Percentiles rank a stretch among this genome's conserved stretches.
These are phyloP conservation scores for Littorina saxatilis DNA, from an alignment of 1,140 invertebrate species.

Conservation along the genomic window DNA sequence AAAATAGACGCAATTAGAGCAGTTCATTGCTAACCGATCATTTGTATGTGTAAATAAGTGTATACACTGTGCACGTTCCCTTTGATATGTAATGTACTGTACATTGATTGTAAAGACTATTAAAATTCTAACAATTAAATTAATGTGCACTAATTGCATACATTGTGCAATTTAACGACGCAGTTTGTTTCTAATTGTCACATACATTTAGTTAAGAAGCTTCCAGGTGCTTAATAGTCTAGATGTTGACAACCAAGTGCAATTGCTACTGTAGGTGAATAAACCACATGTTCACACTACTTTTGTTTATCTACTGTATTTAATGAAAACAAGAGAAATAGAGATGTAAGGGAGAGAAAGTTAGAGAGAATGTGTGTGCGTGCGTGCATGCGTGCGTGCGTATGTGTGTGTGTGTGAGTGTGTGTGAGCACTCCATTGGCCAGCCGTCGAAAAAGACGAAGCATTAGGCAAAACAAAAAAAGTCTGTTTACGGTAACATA, in stretches of 20 bases:
- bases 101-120: too few species aligned
- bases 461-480: too few species aligned
- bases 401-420: background rate
- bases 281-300: constrained; percentile 30
- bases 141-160: background rate
- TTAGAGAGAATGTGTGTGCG: background rate
- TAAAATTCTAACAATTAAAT: too few species aligned
- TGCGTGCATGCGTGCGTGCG: background rate
- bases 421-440: too few species aligned
- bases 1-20: too few species aligned
- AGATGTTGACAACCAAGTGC: constrained; percentile 24
- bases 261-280: constrained; percentile 26
- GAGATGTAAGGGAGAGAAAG: background rate
- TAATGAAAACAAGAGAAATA: too few species aligned
- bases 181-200: constrained; percentile 1
- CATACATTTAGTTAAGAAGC: background rate
- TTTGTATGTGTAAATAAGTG: too few species aligned
- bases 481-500: too few species aligned
- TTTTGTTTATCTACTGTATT: background rate
- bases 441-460: too few species aligned
- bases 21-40: too few species aligned
- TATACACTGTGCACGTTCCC: too few species aligned
- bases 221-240: constrained; percentile 29
- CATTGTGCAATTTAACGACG: background rate
- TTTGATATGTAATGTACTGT: too few species aligned